phyloP scores from a whole-genome alignment of 1,140 invertebrate genomes.

The Cepaea nemoralis region DNA sequence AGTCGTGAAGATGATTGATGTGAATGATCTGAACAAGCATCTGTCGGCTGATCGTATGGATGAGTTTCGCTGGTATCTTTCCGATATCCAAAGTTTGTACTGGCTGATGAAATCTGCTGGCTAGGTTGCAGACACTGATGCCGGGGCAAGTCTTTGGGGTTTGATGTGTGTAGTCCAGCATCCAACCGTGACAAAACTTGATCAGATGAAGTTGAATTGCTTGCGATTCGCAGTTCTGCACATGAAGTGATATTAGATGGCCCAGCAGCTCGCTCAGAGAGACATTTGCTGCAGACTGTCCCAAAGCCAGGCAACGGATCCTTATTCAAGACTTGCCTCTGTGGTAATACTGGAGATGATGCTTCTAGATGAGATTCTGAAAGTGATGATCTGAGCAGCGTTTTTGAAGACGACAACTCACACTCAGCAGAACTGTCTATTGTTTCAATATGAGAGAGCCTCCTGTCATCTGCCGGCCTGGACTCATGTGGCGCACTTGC shows the following conservation, averaged over 20 bases:
- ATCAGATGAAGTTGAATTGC: neutral
- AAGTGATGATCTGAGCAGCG: neutral
- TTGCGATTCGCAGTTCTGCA: neutral
- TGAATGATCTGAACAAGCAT: neutral
- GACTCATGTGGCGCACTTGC: neutral
- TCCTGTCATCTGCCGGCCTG: neutral
- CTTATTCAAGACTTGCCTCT: neutral
- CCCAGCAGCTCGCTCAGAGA: neutral
- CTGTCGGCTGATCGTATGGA: neutral
- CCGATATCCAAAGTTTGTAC: neutral
- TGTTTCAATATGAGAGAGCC: neutral
- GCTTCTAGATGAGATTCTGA: neutral
- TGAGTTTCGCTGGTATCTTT: too few relatives aligned
- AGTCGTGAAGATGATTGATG: neutral
- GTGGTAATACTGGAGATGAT: neutral
- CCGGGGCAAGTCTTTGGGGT: neutral
- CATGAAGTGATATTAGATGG: neutral
- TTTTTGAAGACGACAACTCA: neutral
- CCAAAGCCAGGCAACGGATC: neutral
- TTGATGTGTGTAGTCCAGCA: neutral
- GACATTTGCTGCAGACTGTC: neutral
- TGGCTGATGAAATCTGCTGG: neutral
- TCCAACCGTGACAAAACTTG: neutral
- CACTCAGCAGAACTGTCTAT: neutral
- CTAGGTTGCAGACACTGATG: neutral